These are phyloP conservation scores for Lanius ludovicianus DNA, from an alignment of 2,113 vertebrate genomes.

Conservation along the genomic window DNA sequence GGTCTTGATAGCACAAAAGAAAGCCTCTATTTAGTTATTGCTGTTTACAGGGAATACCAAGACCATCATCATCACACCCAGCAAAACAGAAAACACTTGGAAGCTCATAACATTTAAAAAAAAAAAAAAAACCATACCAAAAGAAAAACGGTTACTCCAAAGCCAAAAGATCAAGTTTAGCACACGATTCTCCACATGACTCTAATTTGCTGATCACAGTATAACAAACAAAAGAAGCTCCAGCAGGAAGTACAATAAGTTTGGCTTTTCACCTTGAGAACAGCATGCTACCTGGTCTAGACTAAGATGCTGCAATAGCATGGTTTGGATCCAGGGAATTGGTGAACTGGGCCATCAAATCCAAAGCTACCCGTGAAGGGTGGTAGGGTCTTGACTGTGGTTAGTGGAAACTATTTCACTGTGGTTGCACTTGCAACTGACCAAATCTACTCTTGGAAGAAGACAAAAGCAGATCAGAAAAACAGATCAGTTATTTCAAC, in stretches of 20 bases:
- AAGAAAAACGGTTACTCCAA: neutral
- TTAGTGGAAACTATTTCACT: neutral
- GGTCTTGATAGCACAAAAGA: neutral
- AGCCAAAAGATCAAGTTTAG: neutral
- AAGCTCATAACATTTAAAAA: neutral
- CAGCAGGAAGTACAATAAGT: neutral
- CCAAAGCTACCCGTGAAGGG: neutral
- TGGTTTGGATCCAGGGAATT: rapidly evolving
- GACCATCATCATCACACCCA: neutral
- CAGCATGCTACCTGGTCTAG: neutral
- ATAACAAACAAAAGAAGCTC: neutral
- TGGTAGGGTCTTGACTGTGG: neutral
- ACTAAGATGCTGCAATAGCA: neutral
- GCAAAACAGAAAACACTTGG: neutral
- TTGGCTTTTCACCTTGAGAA: neutral
- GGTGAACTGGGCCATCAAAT: neutral
- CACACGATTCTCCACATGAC: neutral
- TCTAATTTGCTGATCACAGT: neutral
- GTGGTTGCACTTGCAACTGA: neutral
- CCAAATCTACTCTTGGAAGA: neutral
- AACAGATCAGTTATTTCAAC: neutral
- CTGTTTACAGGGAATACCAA: neutral
- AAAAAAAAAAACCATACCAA: too few species aligned
- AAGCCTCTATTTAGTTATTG: neutral
- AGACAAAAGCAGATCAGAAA: too few species aligned